Base-by-base conservation (phyloP, 2,888 invertebrate species). In the Ptilodon capucinus region DNA sequence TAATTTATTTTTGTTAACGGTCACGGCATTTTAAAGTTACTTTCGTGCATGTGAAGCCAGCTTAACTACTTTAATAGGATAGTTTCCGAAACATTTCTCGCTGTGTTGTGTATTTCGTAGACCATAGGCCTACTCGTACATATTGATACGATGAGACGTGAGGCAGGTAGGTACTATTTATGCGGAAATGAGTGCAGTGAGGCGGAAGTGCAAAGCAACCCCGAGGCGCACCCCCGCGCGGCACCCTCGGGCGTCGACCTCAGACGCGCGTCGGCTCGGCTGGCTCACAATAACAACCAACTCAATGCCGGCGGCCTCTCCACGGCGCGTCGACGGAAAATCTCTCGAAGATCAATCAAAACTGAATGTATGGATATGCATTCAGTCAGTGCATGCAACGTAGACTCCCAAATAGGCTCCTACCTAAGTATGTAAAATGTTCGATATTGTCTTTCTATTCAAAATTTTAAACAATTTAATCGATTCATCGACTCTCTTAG, bases 181-280 rank as follows among this genome's bases (percentile, higher is more conserved):
- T 87, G 81, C 87, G 85, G 84, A 88, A 89, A 88, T 87, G 82
- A 88, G 85, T 84, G 87, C 82, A 84, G 86, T 76, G 85, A 84
- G 74, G 84, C 82, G 89, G 88, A 89, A 87, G 84, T 85, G 86
- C 80, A 85, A 79, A 85, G 77, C 82, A 82, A 84, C 85, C 81
- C 90, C 70, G 79, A 69, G 64, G 80, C 79, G 56, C 69, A 66
- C 75, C 64, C 71, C 76, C 76, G 72, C 65, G 61, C 60, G 54
- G 49, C 51, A 43, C 56, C 54, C 54, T 52, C 79, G 87, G 86
- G 66, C 87, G 79, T 81, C 85, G 86, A 88, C 87, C 88, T 79
- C 79, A 73, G 65, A 73, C 68, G 71, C 68, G 71, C 68, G 67
- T 60, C 64, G 57, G 56, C 55, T 62, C 57, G 59, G 52, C 53